A percentile compares a stretch with the other conserved stretches of the same genome.
phyloP scores from a whole-genome alignment of 1,140 invertebrate genomes.

The Trichonephila inaurata region DNA sequence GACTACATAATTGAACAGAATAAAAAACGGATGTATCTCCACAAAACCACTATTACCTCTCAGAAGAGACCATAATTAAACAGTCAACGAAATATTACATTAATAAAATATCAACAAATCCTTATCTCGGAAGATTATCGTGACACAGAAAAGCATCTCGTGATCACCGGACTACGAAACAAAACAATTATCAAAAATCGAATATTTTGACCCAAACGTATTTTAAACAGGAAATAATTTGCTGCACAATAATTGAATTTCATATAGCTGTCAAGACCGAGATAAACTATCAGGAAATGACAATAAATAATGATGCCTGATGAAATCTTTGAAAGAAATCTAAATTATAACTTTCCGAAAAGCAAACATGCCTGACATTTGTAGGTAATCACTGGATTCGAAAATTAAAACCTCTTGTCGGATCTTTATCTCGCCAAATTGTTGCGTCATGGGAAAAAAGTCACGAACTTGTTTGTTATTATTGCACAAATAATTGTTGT shows the following conservation, averaged over 20 bases:
- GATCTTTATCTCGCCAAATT: not conserved
- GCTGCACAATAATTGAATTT: not conserved
- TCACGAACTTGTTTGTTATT: not conserved
- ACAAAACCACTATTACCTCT: no score
- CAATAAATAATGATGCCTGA: not conserved
- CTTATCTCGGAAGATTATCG: no score
- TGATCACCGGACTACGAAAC: no score
- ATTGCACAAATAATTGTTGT: not conserved
- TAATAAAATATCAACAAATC: no score
- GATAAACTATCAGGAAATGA: not conserved
- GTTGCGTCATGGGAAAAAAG: not conserved
- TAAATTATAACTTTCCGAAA: constrained; percentile 7
- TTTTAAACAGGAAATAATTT: not conserved
- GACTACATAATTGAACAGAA: no score
- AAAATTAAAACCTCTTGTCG: not conserved
- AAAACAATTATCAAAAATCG: no score
- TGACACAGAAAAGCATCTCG: no score
- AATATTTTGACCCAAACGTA: not conserved
- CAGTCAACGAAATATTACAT: no score
- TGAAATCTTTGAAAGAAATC: not conserved
- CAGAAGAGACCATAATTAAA: no score
- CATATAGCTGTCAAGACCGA: not conserved
- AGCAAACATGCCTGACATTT: not conserved
- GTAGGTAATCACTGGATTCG: not conserved
- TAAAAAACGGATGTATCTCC: no score